Evolutionary conservation across 1,140 invertebrate genomes (phyloP).

Genomic region (Drosophila seguyi): DNA sequence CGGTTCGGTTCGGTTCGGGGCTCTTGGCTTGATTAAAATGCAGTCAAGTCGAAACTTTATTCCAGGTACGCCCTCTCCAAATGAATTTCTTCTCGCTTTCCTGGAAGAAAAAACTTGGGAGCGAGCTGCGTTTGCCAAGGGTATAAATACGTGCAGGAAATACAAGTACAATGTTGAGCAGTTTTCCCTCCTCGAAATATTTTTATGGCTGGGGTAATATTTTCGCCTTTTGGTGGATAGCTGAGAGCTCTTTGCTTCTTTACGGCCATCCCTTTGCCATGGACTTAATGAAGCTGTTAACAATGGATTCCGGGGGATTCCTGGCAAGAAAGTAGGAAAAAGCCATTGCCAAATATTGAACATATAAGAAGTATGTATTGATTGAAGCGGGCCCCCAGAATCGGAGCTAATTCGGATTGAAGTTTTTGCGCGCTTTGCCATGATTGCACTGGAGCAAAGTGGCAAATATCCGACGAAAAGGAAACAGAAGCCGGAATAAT

Average conservation of each 20-base stretch:
- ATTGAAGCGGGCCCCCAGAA: constrained; percentile 14
- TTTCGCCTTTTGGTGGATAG: constrained; percentile 14
- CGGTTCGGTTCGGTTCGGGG: constrained; percentile 48
- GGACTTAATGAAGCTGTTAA: constrained; percentile 64
- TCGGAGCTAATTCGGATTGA: constrained; percentile 45
- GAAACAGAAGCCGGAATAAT: constrained; percentile 38
- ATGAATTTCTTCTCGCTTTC: constrained; percentile 69
- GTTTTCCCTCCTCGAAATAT: constrained; percentile 26
- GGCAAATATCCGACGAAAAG: constrained; percentile 15
- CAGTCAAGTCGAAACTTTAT: constrained; percentile 78
- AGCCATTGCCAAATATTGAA: constrained; percentile 46
- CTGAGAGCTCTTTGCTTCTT: constrained; percentile 26
- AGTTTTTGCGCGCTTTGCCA: constrained; percentile 15
- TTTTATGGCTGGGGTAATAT: constrained; percentile 64
- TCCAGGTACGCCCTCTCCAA: constrained; percentile 50
- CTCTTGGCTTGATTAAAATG: constrained; percentile 80
- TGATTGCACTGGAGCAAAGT: constrained; percentile 30
- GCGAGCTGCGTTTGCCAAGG: constrained; percentile 2
- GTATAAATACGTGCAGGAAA: constrained; percentile 65
- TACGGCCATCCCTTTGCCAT: constrained; percentile 39
- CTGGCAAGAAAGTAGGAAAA: constrained; percentile 30
- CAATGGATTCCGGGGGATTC: constrained; percentile 33
- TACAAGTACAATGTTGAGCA: constrained; percentile 55
- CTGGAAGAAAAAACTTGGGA: constrained; percentile 32
- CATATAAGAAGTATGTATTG: constrained; percentile 33